Conservation (phyloP, 2,888 invertebrate species). For the Dyspetes luteomarginatus region DNA sequence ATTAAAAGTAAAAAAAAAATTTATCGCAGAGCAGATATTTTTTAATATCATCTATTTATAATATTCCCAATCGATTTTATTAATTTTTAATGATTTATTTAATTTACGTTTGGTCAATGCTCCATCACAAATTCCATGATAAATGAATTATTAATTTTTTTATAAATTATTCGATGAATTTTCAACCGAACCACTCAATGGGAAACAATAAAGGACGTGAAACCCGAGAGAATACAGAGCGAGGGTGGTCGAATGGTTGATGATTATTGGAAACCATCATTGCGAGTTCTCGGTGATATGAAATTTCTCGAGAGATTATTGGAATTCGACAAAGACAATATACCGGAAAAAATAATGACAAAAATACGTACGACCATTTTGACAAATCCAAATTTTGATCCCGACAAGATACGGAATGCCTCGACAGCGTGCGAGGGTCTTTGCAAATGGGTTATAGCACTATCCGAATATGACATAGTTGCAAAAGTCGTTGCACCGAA, state of each 20-base stretch:
- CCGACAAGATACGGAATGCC: slow-evolving; percentile 93
- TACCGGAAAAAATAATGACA: slow-evolving; percentile 92
- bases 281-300: slow-evolving; percentile 94
- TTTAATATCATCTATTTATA: too few relatives aligned
- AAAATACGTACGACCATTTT: slow-evolving; percentile 92
- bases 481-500: slow-evolving; percentile 97
- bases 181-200: too few relatives aligned
- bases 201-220: slow-evolving; percentile 89
- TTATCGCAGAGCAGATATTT: too few relatives aligned
- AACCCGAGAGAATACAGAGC: slow-evolving; percentile 94
- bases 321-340: slow-evolving; percentile 96
- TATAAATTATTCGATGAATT: slow-evolving; percentile 46
- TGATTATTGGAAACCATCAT: slow-evolving; percentile 97
- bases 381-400: slow-evolving; percentile 94
- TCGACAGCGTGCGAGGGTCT: slow-evolving; percentile 96
- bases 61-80: too few relatives aligned
- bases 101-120: too few relatives aligned
- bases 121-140: too few relatives aligned
- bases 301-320: slow-evolving; percentile 95
- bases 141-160: background rate
- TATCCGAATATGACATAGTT: slow-evolving; percentile 97
- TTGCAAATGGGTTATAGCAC: slow-evolving; percentile 97
- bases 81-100: too few relatives aligned
- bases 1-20: slow-evolving; percentile 16
- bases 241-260: slow-evolving; percentile 92